Evolutionary conservation across 2,888 invertebrate genomes (phyloP), one percentile per base, ranked within the genome.

Genomic region (Drosophila meridionalis): DNA sequence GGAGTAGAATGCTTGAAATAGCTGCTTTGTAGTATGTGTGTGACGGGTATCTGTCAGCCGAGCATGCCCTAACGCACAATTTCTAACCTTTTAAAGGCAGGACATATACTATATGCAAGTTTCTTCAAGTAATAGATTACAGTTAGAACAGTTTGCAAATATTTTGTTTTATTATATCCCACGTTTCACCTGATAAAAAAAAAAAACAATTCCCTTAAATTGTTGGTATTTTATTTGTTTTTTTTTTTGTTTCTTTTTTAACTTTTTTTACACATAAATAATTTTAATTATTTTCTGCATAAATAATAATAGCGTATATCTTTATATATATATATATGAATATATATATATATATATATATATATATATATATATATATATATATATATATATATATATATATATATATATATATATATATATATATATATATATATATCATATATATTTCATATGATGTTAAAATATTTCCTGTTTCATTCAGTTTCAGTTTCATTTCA

Each of bases 261-360:
- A 34, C 34, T n/a, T 4, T 58, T 71, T 82, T 69, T 73, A 83
- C 78, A 84, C 87, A 87, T 82, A 87, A 84, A 82, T 82, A 83
- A 75, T 75, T 78, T 48, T 40, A 83, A 73, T 83, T 83, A 77
- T 77, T 72, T 76, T 68, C 68, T 71, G 84, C 80, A 83, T 83
- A 80, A 80, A 74, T 82, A 78, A 70, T 74, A 75, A 67, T 80
- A 80, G 72, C 57, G 60, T 82, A 76, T 62, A 52, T 42, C 34
- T 58, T 47, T 20, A 77, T 66, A 68, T 63, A 55, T n/a, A 28
- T 26, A 26, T 42, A 20, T 43, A 9, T 43, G 11, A 26, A 42
- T 42, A 40, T 40, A 40, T 42, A 38, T 38, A 34, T 38, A 7
- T 38, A 20, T n/a, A 6, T 42, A 6, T 42, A 42, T n/a, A 42